Evolutionary conservation across 2,797 vertebrate species (phyloP).

Genomic region (Gorsachius magnificus): DNA sequence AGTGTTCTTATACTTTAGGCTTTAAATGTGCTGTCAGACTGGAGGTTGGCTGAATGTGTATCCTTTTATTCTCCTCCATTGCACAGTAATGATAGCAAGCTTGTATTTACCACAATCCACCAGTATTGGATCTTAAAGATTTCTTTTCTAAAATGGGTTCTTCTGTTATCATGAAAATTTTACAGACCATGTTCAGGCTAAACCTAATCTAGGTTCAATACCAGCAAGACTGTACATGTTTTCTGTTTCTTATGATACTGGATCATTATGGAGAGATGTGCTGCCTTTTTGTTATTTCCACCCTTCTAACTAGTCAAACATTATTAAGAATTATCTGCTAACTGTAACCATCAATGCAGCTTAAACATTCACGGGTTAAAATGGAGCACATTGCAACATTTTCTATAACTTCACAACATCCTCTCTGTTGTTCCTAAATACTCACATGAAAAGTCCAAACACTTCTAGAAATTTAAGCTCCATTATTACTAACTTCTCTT

Average conservation of each 20-base stretch:
- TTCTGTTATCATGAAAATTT: not conserved
- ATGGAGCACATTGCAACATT: not conserved
- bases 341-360: not conserved
- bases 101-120: not conserved
- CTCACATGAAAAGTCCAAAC: not conserved
- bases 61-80: not conserved
- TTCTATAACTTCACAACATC: not conserved
- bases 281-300: not conserved
- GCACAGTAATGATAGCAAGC: not conserved
- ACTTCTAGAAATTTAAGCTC: not conserved
- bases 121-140: not conserved
- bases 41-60: not conserved
- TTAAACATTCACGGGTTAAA: not conserved
- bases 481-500: not conserved
- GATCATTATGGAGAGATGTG: not conserved
- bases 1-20: not conserved
- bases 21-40: not conserved
- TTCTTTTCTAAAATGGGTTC: not conserved
- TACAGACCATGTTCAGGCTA: not conserved
- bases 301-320: not conserved
- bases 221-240: not conserved
- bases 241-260: not conserved
- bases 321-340: not conserved
- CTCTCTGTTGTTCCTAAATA: not conserved
- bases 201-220: not conserved